Conservation (phyloP, 2,113 vertebrate genomes). For the Poeciliopsis occidentalis region DNA sequence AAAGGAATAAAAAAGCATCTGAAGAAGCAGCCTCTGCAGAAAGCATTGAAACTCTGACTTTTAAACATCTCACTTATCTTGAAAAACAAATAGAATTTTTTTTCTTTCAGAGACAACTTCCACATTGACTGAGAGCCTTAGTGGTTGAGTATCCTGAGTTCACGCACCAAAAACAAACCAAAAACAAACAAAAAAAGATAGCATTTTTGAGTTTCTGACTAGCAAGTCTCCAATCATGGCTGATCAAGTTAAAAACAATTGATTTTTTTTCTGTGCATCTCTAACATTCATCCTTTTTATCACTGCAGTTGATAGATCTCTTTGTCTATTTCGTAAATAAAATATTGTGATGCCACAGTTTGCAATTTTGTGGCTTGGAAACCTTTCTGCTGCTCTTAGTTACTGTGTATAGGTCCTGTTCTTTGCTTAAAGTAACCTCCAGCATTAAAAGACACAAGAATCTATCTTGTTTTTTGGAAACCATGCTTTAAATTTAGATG, state of each 20-base stretch:
- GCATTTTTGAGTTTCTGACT: too few relatives aligned
- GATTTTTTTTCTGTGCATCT: too few relatives aligned
- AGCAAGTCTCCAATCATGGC: background rate
- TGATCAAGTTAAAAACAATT: background rate
- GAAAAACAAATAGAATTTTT: too few relatives aligned
- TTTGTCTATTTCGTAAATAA: too few relatives aligned
- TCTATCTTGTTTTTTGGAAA: background rate
- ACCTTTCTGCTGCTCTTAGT: background rate
- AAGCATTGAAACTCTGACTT: background rate
- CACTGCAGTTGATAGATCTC: too few relatives aligned
- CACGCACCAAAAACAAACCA: background rate
- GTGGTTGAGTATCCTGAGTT: background rate
- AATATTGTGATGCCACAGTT: too few relatives aligned
- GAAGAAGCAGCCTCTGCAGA: background rate
- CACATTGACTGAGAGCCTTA: background rate
- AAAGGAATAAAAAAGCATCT: background rate
- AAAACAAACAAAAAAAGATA: background rate
- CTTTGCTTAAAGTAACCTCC: background rate
- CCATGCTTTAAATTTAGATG: background rate
- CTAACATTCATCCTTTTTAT: too few relatives aligned
- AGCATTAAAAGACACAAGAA: background rate
- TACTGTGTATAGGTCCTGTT: background rate
- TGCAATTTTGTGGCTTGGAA: background rate
- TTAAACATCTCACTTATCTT: background rate
- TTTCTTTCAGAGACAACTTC: background rate